Percentiles rank a stretch among this genome's conserved stretches.
phyloP scores from a whole-genome alignment of 2,113 vertebrate genomes.

The Centrocercus urophasianus region DNA sequence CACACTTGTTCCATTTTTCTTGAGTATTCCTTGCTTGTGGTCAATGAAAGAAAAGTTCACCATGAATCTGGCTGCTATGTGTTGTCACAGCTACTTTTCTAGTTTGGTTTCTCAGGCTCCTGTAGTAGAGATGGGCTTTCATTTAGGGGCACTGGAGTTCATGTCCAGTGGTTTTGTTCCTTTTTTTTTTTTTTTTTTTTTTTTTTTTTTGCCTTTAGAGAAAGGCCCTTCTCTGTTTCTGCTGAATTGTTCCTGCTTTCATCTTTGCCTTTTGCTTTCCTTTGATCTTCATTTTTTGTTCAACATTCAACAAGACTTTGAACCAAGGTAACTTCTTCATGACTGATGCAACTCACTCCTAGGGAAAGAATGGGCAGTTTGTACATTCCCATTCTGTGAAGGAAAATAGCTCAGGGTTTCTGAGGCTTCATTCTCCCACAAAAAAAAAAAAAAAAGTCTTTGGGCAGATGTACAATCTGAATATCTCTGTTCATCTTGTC shows the following conservation, averaged over 20 bases:
- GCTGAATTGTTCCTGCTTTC: neutral
- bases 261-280: neutral
- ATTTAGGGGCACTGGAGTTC: neutral
- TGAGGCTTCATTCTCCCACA: neutral
- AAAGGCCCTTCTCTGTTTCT: neutral
- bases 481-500: slow-evolving; percentile 19
- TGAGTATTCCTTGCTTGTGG: neutral
- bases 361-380: neutral
- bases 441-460: neutral
- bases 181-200: neutral
- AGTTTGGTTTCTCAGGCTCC: neutral
- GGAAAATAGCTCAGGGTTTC: neutral
- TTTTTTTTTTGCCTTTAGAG: neutral
- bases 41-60: neutral
- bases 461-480: neutral
- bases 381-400: neutral
- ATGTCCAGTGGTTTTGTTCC: neutral
- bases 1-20: neutral
- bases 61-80: accelerated
- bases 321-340: neutral
- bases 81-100: neutral
- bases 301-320: neutral
- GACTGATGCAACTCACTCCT: neutral
- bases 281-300: neutral
- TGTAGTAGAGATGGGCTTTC: neutral